Percentiles rank a stretch among this genome's conserved stretches.
phyloP scores from a whole-genome alignment of 2,113 vertebrate species.

The Columba janthina region DNA sequence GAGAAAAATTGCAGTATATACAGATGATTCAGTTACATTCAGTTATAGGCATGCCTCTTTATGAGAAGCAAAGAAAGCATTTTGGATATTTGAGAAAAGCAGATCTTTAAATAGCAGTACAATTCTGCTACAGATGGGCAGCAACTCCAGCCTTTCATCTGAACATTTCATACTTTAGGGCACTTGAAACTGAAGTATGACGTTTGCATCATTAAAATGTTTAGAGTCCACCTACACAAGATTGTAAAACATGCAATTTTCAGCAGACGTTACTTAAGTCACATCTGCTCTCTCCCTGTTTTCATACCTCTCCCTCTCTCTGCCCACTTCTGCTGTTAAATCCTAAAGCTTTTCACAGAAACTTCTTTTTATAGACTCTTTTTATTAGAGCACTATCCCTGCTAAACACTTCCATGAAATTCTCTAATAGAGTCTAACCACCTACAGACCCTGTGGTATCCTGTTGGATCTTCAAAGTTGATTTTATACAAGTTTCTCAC shows the following conservation, averaged over 20 bases:
- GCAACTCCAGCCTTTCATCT: conserved; percentile 34
- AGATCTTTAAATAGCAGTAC: conserved; percentile 34
- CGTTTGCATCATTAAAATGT: conserved; percentile 56
- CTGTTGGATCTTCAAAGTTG: conserved; percentile 29
- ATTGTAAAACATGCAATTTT: conserved; percentile 52
- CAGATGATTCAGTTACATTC: conserved; percentile 10
- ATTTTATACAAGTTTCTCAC: conserved; percentile 32
- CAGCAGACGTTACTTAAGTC: conserved; percentile 14
- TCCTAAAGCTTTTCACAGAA: conserved; percentile 29
- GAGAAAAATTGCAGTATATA: neutral
- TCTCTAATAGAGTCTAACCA: conserved; percentile 45
- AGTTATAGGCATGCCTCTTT: neutral
- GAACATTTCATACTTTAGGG: conserved; percentile 43
- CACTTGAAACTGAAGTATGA: conserved; percentile 32
- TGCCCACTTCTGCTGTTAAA: neutral
- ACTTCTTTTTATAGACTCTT: conserved; percentile 51
- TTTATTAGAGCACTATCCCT: conserved; percentile 51
- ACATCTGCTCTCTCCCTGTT: neutral
- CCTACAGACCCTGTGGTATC: conserved; percentile 47
- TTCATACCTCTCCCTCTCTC: neutral
- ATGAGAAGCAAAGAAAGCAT: neutral
- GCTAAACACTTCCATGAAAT: conserved; percentile 8
- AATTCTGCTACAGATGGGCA: conserved; percentile 36
- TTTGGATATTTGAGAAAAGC: conserved; percentile 20
- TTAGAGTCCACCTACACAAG: conserved; percentile 49